Percentiles rank a stretch among this genome's conserved stretches.
phyloP scores from a whole-genome alignment of 2,888 invertebrate genomes.

The Teleiodes luculella region DNA sequence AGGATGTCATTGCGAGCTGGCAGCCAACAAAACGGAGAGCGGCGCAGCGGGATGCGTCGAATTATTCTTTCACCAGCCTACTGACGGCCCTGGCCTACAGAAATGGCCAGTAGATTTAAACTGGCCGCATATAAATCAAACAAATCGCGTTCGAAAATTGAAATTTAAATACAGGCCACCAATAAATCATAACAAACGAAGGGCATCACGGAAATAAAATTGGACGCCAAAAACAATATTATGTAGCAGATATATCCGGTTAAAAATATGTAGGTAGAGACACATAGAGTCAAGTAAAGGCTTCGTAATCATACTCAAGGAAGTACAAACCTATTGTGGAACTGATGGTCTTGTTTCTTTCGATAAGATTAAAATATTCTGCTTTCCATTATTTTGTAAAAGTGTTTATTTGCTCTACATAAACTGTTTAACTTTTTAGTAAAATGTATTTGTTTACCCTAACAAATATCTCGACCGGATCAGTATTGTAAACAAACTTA shows the following conservation, averaged over 20 bases:
- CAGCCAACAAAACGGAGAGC: constrained; percentile 6
- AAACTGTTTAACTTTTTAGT: constrained; percentile 3
- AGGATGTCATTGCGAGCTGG: constrained; percentile 41
- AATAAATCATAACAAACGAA: constrained; percentile 12
- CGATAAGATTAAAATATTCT: constrained; percentile 24
- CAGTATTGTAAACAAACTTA: constrained; percentile 1
- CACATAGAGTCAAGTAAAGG: background rate
- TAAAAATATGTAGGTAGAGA: background rate
- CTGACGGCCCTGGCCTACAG: constrained; percentile 5
- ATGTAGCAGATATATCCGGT: background rate
- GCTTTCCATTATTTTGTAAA: background rate
- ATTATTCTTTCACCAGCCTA: constrained; percentile 2
- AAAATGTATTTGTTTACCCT: background rate
- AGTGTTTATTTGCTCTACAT: background rate
- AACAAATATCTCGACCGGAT: background rate
- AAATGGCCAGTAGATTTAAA: background rate
- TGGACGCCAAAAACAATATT: background rate
- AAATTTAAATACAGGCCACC: constrained; percentile 7
- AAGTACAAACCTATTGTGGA: constrained; percentile 29
- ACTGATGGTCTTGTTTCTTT: constrained; percentile 16
- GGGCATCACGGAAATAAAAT: constrained; percentile 4
- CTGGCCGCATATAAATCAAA: constrained; percentile 3
- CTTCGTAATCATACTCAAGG: constrained; percentile 25
- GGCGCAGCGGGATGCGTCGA: constrained; percentile 14
- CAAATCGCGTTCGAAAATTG: constrained; percentile 5